Evolutionary conservation across 2,113 vertebrate species (phyloP).

Genomic region (Anser brachyrhynchus): DNA sequence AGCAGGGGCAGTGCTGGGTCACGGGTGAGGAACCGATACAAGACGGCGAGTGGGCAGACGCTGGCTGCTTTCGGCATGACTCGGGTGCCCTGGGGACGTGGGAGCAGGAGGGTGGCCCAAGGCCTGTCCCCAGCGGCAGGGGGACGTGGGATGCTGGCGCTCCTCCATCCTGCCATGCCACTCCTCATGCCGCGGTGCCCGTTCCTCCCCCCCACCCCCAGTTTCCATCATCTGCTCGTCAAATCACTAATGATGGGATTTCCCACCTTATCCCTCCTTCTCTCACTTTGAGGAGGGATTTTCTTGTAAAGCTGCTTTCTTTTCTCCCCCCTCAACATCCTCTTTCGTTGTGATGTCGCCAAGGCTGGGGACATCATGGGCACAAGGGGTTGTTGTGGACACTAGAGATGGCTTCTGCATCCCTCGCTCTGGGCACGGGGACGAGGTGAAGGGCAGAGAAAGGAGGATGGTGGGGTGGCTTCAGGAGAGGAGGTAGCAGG

Average conservation of each 20-base stretch:
- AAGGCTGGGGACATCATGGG: fast-evolving
- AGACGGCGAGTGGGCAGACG: not conserved
- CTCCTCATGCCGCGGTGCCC: not conserved
- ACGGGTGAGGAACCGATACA: not conserved
- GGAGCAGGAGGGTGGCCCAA: not conserved
- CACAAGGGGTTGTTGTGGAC: not conserved
- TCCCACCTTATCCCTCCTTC: not conserved
- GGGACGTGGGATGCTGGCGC: not conserved
- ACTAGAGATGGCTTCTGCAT: not conserved
- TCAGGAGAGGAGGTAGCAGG: not conserved
- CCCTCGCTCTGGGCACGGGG: not conserved
- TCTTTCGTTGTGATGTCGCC: not conserved
- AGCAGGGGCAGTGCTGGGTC: not conserved
- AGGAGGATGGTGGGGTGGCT: not conserved
- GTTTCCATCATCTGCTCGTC: fast-evolving
- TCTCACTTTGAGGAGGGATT: not conserved
- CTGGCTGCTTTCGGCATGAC: not conserved
- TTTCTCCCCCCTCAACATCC: not conserved
- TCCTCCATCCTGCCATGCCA: not conserved
- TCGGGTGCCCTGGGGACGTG: fast-evolving
- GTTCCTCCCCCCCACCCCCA: fast-evolving
- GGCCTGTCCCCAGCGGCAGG: not conserved
- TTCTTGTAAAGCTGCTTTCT: not conserved
- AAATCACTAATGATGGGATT: not conserved
- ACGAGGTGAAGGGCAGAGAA: not conserved